Base-by-base conservation (phyloP, 2,113 vertebrate genomes). In the Scophthalmus maximus region DNA sequence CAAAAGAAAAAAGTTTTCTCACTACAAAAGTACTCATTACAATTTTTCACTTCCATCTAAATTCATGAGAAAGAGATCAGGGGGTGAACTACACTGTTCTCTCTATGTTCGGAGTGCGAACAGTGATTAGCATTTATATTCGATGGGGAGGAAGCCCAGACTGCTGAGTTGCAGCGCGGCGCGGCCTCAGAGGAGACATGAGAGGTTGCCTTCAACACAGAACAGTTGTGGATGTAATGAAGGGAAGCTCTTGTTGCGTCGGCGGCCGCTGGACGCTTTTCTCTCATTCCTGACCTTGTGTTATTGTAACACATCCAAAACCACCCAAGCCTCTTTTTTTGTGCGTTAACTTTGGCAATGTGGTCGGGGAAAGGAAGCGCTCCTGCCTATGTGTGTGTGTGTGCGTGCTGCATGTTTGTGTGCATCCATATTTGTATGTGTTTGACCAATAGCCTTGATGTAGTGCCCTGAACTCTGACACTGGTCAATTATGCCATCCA, bases 61-160 rank as follows among this genome's bases (percentile, higher is more conserved):
- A 91, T 90, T 92, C 87, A 92, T 91, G 90, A 91, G 88, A 78
- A 60, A 83, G 51, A 62, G 74, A 87, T 85, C 75, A 62, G 81
- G 85, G n/a, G 78, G 78, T 85, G 85, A 90, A 90, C 81, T 88
- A 75, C 73, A 80, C 77, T 76, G 78, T 86, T 89, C 88, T 83
- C 64, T 78, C 81, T 70, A 65, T 91, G 87, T 92, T 90, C 90
- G 85, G 76, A 86, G 81, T 86, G 86, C 38, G 86, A 89, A 88
- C 87, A 89, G 84, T 87, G 87, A 92, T 92, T 90, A 91, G 88
- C 87, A 92, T 91, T 92, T 91, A 88, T 88, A 89, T 90, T 91
- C 72, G 79, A 92, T 87, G 76, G 80, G 62, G 87, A 88, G 84
- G 84, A 91, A 92, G 83, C 79, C 74, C 79, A 81, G 86, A 87